These are phyloP conservation scores for Antigone vipio DNA, from an alignment of 2,113 vertebrate species.

Conservation along the genomic window DNA sequence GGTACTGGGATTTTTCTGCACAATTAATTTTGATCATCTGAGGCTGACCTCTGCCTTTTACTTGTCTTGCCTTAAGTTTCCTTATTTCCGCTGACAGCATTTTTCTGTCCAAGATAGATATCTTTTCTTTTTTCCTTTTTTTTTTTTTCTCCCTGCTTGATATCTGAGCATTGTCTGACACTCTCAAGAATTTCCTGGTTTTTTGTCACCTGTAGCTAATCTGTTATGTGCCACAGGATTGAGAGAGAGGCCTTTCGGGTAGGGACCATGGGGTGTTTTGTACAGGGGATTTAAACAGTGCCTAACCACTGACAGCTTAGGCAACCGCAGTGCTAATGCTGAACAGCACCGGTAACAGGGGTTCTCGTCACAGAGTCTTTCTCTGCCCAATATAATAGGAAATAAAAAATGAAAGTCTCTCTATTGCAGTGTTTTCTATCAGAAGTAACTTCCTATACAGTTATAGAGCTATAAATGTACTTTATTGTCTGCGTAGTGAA, in stretches of 20 bases:
- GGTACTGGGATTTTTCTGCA: not conserved
- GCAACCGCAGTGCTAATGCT: not conserved
- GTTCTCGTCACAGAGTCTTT: not conserved
- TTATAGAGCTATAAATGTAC: not conserved
- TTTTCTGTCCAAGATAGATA: not conserved
- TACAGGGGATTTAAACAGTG: not conserved
- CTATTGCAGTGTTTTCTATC: not conserved
- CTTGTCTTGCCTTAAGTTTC: not conserved
- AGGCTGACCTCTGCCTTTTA: not conserved
- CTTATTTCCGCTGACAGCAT: not conserved
- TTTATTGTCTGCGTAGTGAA: not conserved
- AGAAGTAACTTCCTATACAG: not conserved
- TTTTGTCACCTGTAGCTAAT: not conserved
- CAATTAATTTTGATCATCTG: not conserved
- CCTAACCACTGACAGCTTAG: too few relatives aligned
- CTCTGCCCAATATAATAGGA: not conserved
- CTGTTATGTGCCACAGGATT: not conserved
- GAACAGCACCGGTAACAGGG: not conserved
- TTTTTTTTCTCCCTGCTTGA: not conserved
- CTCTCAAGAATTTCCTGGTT: not conserved
- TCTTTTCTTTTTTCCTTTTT: rapidly evolving
- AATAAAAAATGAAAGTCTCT: not conserved
- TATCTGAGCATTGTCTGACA: not conserved
- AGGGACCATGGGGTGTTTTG: not conserved
- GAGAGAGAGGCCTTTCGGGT: not conserved